Conservation (phyloP, 2,113 vertebrate species). For the Hippocampus abdominalis region DNA sequence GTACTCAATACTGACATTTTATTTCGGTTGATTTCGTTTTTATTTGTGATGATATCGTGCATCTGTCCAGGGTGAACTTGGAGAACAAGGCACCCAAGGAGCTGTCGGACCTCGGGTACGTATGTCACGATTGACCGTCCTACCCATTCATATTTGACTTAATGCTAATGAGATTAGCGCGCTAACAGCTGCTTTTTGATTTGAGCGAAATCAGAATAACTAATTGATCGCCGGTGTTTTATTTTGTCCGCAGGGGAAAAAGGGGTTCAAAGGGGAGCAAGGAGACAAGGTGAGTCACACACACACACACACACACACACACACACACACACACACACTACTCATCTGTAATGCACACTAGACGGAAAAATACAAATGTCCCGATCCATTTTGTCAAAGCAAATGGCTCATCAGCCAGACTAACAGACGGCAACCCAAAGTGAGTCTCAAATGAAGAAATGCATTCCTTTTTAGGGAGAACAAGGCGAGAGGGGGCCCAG, state of each 20-base stretch:
- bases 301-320: not conserved
- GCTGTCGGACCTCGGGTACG: constrained; percentile 67
- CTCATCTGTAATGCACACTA: not conserved
- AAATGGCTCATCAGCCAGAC: not conserved
- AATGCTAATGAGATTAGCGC: constrained; percentile 13
- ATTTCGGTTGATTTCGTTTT: not conserved
- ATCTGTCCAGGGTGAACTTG: constrained; percentile 67
- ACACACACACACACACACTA: not conserved
- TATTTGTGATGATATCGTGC: not conserved
- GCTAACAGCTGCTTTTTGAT: constrained; percentile 1
- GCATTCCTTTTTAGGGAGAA: constrained; percentile 63
- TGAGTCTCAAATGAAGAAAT: not conserved
- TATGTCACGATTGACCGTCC: constrained; percentile 11
- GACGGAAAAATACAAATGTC: not conserved
- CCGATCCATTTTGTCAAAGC: not conserved
- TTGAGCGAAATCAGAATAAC: constrained; percentile 23
- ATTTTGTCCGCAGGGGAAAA: constrained; percentile 75
- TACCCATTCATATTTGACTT: constrained; percentile 18
- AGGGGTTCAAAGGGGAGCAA: constrained; percentile 75
- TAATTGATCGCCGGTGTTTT: constrained; percentile 20
- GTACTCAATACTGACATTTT: constrained; percentile 42
- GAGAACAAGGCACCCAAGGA: constrained; percentile 71
- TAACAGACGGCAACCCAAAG: not conserved
- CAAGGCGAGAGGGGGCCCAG: constrained; percentile 63
- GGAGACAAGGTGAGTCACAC: constrained; percentile 79